A percentile compares a stretch with the other conserved stretches of the same genome.
Conservation (phyloP, 2,888 invertebrate species). For the Melangyna quadrimaculata region DNA sequence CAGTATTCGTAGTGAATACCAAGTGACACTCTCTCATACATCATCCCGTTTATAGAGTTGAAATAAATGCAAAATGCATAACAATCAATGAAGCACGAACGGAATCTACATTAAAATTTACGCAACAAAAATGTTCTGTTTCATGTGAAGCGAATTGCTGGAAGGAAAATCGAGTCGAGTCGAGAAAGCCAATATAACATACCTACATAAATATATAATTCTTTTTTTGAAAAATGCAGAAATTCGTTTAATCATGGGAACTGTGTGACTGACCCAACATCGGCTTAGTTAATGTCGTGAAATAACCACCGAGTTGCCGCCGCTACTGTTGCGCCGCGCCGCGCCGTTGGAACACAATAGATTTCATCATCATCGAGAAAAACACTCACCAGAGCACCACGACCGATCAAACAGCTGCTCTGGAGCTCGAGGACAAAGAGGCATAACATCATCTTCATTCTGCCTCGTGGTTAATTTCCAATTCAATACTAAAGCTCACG, state of each 20-base stretch:
- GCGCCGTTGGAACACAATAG: conserved; percentile 59
- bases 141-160: conserved; percentile 44
- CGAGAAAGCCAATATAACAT: conserved; percentile 29
- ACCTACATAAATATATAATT: background rate
- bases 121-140: conserved; percentile 4
- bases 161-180: conserved; percentile 55
- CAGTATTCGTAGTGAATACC: conserved; percentile 44
- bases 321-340: background rate
- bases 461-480: conserved; percentile 56
- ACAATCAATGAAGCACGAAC: conserved; percentile 1
- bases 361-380: conserved; percentile 45
- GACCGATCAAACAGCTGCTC: background rate
- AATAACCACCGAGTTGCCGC: conserved; percentile 1
- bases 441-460: conserved; percentile 35
- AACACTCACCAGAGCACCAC: conserved; percentile 31
- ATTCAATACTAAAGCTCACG: conserved; percentile 65
- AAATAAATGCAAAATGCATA: conserved; percentile 1
- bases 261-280: conserved; percentile 4
- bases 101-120: conserved; percentile 3
- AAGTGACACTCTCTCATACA: conserved; percentile 33
- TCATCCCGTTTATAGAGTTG: background rate
- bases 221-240: conserved; percentile 16
- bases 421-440: background rate
- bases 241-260: conserved; percentile 58
- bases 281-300: conserved; percentile 41